Percentiles rank a stretch among this genome's conserved stretches.
phyloP scores from a whole-genome alignment of 1,140 invertebrate species.

The Drosophila nebulosa region DNA sequence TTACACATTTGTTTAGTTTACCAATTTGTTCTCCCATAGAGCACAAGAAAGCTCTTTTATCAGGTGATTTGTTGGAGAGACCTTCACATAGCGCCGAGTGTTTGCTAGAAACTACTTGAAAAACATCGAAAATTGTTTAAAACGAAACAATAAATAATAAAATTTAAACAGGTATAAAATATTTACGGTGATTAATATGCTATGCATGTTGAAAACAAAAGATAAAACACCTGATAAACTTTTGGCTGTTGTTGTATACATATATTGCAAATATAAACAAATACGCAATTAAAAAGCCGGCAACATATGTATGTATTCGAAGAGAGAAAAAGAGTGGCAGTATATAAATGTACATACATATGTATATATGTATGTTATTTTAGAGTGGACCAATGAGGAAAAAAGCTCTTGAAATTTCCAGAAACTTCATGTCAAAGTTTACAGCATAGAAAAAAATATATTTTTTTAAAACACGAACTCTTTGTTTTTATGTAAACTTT shows the following conservation, averaged over 20 bases:
- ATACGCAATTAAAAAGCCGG: slow-evolving; percentile 62
- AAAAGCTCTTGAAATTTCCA: too few species aligned
- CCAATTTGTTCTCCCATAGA: slow-evolving; percentile 10
- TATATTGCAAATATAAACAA: slow-evolving; percentile 65
- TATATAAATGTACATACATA: neutral
- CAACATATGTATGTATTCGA: slow-evolving; percentile 37
- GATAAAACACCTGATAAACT: slow-evolving; percentile 53
- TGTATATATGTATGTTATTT: neutral
- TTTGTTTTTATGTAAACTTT: too few species aligned
- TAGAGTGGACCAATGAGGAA: slow-evolving; percentile 57
- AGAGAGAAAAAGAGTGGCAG: slow-evolving; percentile 11
- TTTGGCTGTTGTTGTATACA: slow-evolving; percentile 22
- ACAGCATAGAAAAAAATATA: neutral
- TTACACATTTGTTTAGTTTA: slow-evolving; percentile 17
- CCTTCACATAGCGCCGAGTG: neutral
- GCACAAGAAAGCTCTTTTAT: slow-evolving; percentile 24
- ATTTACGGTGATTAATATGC: slow-evolving; percentile 42
- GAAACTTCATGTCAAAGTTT: neutral
- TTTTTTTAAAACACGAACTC: too few species aligned
- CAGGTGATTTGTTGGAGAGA: slow-evolving; percentile 30
- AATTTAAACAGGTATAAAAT: slow-evolving; percentile 9
- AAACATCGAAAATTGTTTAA: neutral
- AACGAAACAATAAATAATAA: slow-evolving; percentile 4
- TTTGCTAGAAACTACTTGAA: neutral
- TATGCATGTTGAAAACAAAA: neutral